Conservation (phyloP, 2,113 vertebrate species). For the Pogona vitticeps region DNA sequence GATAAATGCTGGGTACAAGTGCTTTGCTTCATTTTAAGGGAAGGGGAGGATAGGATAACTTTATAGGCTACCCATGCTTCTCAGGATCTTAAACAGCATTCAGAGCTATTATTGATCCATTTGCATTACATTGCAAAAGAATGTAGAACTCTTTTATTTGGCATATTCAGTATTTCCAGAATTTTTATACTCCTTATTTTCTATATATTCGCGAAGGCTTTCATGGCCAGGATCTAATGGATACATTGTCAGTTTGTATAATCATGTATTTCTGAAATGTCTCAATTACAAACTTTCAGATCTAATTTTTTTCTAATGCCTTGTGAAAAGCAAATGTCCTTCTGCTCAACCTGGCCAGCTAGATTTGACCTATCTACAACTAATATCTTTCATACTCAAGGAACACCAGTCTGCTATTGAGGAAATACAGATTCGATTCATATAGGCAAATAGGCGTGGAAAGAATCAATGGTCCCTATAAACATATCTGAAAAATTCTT, state of each 20-base stretch:
- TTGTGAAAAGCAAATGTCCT: not conserved
- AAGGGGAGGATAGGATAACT: too few relatives aligned
- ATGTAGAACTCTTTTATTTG: too few relatives aligned
- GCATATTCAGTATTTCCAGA: too few relatives aligned
- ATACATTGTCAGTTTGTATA: not conserved
- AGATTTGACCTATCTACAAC: not conserved
- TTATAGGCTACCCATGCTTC: too few relatives aligned
- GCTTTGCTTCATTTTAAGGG: too few relatives aligned
- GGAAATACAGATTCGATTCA: not conserved
- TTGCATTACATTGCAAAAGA: too few relatives aligned
- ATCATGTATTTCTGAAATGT: not conserved
- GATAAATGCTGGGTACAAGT: not conserved
- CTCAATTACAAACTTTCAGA: not conserved
- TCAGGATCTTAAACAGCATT: too few relatives aligned
- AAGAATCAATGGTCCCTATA: not conserved
- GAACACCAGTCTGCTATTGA: too few relatives aligned
- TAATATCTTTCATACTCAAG: not conserved
- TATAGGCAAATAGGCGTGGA: not conserved
- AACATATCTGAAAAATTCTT: not conserved
- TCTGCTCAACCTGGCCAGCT: not conserved
- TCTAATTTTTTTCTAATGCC: not conserved
- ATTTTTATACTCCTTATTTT: too few relatives aligned
- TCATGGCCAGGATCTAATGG: too few relatives aligned
- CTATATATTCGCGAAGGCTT: too few relatives aligned
- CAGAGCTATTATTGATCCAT: too few relatives aligned